These are phyloP conservation scores for Heliconius hermathena DNA, from an alignment of 1,140 invertebrate genomes.

Conservation along the genomic window DNA sequence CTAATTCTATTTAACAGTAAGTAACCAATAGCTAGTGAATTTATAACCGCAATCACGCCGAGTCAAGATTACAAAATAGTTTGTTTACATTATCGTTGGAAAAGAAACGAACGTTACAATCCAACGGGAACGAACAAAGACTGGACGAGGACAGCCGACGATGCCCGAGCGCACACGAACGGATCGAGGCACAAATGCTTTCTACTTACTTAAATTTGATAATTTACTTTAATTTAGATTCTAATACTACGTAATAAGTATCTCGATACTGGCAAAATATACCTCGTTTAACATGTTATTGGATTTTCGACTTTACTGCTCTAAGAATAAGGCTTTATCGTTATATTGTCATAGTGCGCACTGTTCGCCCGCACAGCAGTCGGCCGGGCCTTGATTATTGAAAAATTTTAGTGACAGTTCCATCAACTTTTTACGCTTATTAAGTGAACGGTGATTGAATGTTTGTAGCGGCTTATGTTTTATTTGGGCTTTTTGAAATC, in stretches of 20 bases:
- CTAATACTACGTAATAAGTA: conserved; percentile 19
- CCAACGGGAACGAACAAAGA: conserved; percentile 49
- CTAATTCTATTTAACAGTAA: conserved; percentile 35
- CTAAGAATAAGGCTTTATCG: neutral
- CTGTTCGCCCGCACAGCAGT: conserved; percentile 25
- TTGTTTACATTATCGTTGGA: conserved; percentile 47
- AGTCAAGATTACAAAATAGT: conserved; percentile 46
- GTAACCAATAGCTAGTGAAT: conserved; percentile 34
- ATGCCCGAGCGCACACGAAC: conserved; percentile 40
- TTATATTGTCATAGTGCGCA: neutral
- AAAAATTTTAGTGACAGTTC: conserved; percentile 45
- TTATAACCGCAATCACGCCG: conserved; percentile 42
- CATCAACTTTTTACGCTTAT: conserved; percentile 46
- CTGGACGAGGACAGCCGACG: conserved; percentile 37
- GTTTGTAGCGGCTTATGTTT: conserved; percentile 15
- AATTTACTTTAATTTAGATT: conserved; percentile 27
- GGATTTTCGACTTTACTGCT: neutral
- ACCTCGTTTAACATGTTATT: neutral
- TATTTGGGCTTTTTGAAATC: neutral
- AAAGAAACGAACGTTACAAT: conserved; percentile 43
- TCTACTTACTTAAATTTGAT: conserved; percentile 22
- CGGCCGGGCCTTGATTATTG: conserved; percentile 47
- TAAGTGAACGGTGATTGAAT: conserved; percentile 27
- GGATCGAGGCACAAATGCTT: neutral
- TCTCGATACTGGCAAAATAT: conserved; percentile 10